A percentile compares a stretch with the other conserved stretches of the same genome.
These are phyloP conservation scores for Eremobia ochroleuca DNA, from an alignment of 2,888 invertebrate genomes.

Conservation along the genomic window DNA sequence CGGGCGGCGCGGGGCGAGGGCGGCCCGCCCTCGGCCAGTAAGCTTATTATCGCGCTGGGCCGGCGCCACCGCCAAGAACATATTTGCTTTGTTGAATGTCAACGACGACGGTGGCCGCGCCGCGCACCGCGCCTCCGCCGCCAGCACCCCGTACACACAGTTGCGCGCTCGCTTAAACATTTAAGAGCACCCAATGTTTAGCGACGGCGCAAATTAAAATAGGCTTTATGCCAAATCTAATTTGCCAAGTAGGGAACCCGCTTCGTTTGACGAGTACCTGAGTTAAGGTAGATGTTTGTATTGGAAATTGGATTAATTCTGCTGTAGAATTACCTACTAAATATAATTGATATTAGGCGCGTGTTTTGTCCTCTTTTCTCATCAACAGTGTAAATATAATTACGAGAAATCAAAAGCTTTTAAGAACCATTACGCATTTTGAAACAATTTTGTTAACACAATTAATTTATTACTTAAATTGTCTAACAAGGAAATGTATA, in stretches of 20 bases:
- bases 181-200: conserved; percentile 89
- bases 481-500: conserved; percentile 15
- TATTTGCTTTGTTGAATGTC: conserved; percentile 89
- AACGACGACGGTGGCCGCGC: conserved; percentile 77
- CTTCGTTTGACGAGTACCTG: conserved; percentile 82
- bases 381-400: conserved; percentile 67
- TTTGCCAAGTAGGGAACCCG: conserved; percentile 87
- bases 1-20: conserved; percentile 71
- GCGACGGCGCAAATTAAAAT: conserved; percentile 90
- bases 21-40: conserved; percentile 81
- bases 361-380: conserved; percentile 67
- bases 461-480: conserved; percentile 41
- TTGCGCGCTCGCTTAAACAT: conserved; percentile 87
- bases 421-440: conserved; percentile 61
- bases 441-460: conserved; percentile 47
- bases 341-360: conserved; percentile 74
- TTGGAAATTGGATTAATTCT: conserved; percentile 89
- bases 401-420: conserved; percentile 67
- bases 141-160: conserved; percentile 81
- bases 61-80: conserved; percentile 79
- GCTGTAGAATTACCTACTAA: conserved; percentile 81
- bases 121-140: conserved; percentile 18
- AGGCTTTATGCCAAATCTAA: conserved; percentile 90
- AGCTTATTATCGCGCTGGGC: conserved; percentile 87
- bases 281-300: conserved; percentile 85